Conservation (phyloP, 2,113 vertebrate genomes). For the Notarius quadriscutis region DNA sequence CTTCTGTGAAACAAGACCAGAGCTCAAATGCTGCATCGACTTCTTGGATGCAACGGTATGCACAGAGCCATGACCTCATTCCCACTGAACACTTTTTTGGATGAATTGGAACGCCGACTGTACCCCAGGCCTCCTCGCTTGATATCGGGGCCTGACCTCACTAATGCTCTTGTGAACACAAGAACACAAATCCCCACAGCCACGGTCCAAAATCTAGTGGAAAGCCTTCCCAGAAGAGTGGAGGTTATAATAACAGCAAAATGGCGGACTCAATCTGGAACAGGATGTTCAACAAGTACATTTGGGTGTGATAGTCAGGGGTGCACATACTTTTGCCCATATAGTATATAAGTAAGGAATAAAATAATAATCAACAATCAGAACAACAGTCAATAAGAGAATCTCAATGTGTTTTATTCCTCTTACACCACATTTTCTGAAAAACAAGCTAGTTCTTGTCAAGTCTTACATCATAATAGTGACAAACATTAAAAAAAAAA, state of each 20-base stretch:
- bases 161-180: background rate
- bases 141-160: too few relatives aligned
- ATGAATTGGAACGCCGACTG: background rate
- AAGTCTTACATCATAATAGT: background rate
- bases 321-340: background rate
- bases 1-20: constrained; percentile 72
- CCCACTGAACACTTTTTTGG: background rate
- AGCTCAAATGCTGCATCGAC: constrained; percentile 69
- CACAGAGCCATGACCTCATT: background rate
- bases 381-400: background rate
- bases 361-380: background rate
- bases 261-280: too few relatives aligned
- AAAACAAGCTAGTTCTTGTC: background rate
- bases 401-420: background rate
- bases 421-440: background rate
- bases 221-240: too few relatives aligned
- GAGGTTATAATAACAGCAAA: too few relatives aligned
- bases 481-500: background rate
- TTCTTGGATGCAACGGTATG: constrained; percentile 78
- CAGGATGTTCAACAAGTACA: background rate
- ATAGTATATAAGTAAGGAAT: background rate
- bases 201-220: background rate
- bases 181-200: background rate
- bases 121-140: background rate
- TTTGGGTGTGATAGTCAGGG: background rate